Conservation (phyloP, 2,888 invertebrate genomes). For the Drosophila kanekoi region DNA sequence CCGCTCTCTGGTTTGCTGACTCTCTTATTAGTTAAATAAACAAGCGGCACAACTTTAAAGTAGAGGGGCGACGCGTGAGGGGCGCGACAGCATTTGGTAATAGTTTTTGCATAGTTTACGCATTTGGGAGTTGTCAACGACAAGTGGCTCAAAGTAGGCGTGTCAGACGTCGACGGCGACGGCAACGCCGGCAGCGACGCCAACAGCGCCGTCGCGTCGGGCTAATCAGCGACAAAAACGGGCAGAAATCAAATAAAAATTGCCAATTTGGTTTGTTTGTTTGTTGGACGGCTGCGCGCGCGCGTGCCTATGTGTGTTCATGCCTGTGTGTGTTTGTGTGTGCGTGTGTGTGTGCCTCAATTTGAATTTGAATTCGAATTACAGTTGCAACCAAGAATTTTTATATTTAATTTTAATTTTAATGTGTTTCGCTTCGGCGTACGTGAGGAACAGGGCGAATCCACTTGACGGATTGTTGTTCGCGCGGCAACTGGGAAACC, state of each 20-base stretch:
- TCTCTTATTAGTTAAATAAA: slow-evolving; percentile 46
- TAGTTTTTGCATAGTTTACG: slow-evolving; percentile 53
- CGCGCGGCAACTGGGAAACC: slow-evolving; percentile 32
- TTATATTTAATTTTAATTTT: slow-evolving; percentile 67
- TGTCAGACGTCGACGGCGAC: slow-evolving; percentile 33
- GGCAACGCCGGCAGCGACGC: slow-evolving; percentile 22
- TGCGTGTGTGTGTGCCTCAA: slow-evolving; percentile 47
- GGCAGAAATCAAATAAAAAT: slow-evolving; percentile 75
- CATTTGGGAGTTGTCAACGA: slow-evolving; percentile 41
- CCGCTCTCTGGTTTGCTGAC: slow-evolving; percentile 5
- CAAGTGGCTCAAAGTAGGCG: slow-evolving; percentile 57
- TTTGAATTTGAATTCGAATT: slow-evolving; percentile 58
- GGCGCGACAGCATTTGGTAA: slow-evolving; percentile 34
- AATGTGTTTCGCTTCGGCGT: slow-evolving; percentile 57
- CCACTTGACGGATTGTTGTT: slow-evolving; percentile 38
- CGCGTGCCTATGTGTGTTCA: background rate
- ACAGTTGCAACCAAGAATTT: slow-evolving; percentile 72
- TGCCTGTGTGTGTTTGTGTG: slow-evolving; percentile 2
- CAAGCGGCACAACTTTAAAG: slow-evolving; percentile 42
- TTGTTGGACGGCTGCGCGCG: slow-evolving; percentile 20
- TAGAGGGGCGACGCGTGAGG: background rate
- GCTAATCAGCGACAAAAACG: slow-evolving; percentile 73
- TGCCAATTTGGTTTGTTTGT: slow-evolving; percentile 66
- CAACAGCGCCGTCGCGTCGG: slow-evolving; percentile 24
- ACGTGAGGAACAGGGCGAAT: slow-evolving; percentile 62